These are phyloP conservation scores for Hemibagrus wyckioides DNA, from an alignment of 2,113 vertebrate genomes.

Conservation along the genomic window DNA sequence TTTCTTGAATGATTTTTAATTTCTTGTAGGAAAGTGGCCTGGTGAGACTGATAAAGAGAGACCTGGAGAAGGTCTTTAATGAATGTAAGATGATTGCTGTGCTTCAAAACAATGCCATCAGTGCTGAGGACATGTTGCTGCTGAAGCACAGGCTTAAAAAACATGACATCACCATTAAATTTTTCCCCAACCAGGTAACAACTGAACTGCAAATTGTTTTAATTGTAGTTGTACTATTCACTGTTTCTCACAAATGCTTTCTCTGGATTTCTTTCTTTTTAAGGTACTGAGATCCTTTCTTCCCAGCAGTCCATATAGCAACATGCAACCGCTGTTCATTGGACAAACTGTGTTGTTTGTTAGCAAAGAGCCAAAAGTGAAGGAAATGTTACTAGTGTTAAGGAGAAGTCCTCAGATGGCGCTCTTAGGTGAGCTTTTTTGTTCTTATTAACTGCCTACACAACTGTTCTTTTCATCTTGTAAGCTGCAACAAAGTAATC, in stretches of 20 bases:
- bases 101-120: conserved; percentile 79
- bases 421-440: conserved; percentile 77
- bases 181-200: conserved; percentile 84
- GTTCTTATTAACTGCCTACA: neutral
- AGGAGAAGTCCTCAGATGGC: conserved; percentile 76
- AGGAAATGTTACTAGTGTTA: conserved; percentile 82
- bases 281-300: conserved; percentile 81
- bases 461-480: neutral
- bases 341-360: conserved; percentile 81
- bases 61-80: conserved; percentile 71
- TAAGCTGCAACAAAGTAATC: neutral
- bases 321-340: conserved; percentile 82
- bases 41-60: conserved; percentile 65
- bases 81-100: conserved; percentile 83
- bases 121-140: conserved; percentile 71
- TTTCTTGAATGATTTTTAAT: neutral
- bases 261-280: neutral
- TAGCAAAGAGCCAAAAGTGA: conserved; percentile 81
- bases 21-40: conserved; percentile 72
- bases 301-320: conserved; percentile 71
- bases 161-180: conserved; percentile 77
- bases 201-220: neutral
- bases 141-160: conserved; percentile 76
- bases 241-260: neutral
- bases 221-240: neutral